phyloP scores from a whole-genome alignment of 2,888 invertebrate genomes.

The Megastigmus dorsalis region DNA sequence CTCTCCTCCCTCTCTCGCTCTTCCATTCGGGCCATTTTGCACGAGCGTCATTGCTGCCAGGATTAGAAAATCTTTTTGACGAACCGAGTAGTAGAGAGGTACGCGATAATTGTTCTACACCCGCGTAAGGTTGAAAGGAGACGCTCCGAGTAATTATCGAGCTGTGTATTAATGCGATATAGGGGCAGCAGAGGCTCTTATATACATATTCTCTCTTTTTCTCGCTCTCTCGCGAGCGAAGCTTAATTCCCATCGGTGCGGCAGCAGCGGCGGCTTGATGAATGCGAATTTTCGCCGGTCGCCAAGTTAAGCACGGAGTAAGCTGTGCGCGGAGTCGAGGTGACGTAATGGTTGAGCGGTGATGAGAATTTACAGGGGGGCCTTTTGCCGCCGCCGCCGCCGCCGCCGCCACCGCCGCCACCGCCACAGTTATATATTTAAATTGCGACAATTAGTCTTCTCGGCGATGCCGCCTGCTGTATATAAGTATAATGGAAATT shows the following conservation, averaged over 20 bases:
- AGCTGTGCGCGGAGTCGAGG: constrained; percentile 5
- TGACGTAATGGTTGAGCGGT: constrained; percentile 2
- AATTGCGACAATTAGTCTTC: constrained; percentile 28
- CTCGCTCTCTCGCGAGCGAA: neutral
- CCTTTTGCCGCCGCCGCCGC: neutral
- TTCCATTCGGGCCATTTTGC: constrained; percentile 35
- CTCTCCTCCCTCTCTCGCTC: neutral
- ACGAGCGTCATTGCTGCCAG: constrained; percentile 36
- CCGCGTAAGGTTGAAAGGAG: neutral
- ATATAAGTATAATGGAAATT: neutral
- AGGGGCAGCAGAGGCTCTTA: too few relatives aligned
- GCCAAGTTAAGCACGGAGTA: neutral
- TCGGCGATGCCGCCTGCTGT: neutral
- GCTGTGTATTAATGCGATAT: constrained; percentile 33
- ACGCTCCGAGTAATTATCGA: constrained; percentile 25
- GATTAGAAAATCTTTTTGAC: constrained; percentile 47
- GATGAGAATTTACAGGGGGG: too few relatives aligned
- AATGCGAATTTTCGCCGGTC: constrained; percentile 27
- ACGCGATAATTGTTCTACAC: constrained; percentile 39
- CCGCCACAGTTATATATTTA: neutral
- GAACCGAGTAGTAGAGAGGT: neutral
- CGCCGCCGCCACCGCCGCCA: neutral
- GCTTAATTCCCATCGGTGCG: neutral
- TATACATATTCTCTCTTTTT: too few relatives aligned
- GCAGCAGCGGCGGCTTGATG: neutral